Base-by-base conservation (phyloP, 1,140 invertebrate genomes). In the Vanessa tameamea region DNA sequence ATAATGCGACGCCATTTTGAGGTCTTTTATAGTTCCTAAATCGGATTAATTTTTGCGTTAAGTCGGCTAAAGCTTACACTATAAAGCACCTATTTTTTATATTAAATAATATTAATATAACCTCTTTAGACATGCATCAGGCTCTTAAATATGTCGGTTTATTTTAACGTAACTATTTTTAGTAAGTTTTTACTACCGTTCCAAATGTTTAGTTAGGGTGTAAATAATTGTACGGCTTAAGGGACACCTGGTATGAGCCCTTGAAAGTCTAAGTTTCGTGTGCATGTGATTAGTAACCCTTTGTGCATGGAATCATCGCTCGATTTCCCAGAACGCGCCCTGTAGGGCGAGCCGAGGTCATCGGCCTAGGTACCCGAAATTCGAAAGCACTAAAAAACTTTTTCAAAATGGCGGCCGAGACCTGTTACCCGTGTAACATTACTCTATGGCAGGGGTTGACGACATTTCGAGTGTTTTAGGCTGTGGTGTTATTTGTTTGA, bases 361-460 rank as follows among this genome's bases (percentile, higher is more conserved):
- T 91, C 78, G 89, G 79, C 89, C 89, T 92, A 92, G 90, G 86
- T 82, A 85, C 82, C 90, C 90, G 86, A 92, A 92, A 85, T 92
- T 92, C 90, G 90, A 91, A 90, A 88, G 89, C 87, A 87, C 83
- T 90, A 92, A 92, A 85, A 92, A 92, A 87, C 77, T 80, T 82
- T 87, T 86, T 84, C 83, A 90, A 92, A 86, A 89, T 88, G 88
- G 87, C 88, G 75, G 83, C 81, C 53, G 75, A 80, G 87, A 90
- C 89, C 89, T 87, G 89, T 92, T 91, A 86, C 86, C 78, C 83
- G 78, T 86, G 89, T 91, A 90, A 92, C 89, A 92, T 92, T 92
- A 92, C 88, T 91, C 90, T 92, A 92, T 92, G 90, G 69, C 88
- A 90, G 89, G 72, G 78, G 78, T 74, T 55, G 67, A 20, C 64